Evolutionary conservation across 1,140 invertebrate genomes (phyloP).

Genomic region (Reticulitermes speratus): DNA sequence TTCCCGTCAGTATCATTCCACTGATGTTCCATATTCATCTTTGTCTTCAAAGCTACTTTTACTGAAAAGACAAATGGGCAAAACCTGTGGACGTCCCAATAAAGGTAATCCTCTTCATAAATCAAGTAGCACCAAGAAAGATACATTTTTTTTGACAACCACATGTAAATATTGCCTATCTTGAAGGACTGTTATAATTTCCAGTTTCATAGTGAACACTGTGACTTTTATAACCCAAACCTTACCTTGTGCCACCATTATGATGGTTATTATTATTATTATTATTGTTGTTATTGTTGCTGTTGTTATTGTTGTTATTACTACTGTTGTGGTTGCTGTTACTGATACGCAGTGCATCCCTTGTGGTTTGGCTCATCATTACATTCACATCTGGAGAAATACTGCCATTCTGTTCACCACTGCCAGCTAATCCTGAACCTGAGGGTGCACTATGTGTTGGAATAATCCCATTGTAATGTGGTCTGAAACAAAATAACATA

Average conservation of each 20-base stretch:
- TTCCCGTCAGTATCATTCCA: too few species aligned
- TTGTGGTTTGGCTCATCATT: neutral
- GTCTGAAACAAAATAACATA: neutral
- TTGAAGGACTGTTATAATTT: too few species aligned
- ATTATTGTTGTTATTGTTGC: neutral
- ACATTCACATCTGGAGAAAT: neutral
- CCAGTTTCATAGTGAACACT: neutral
- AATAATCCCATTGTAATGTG: conserved; percentile 28
- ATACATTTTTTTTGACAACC: too few species aligned
- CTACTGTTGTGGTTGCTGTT: conserved; percentile 48
- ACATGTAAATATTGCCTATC: too few species aligned
- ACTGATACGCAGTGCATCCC: conserved; percentile 34
- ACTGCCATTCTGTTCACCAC: conserved; percentile 21
- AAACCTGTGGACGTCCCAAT: too few species aligned
- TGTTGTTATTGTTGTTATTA: conserved; percentile 34
- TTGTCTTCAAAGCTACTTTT: too few species aligned
- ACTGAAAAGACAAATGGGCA: too few species aligned
- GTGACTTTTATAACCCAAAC: neutral
- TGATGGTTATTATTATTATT: too few species aligned
- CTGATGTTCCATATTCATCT: too few species aligned
- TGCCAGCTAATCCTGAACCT: conserved; percentile 2
- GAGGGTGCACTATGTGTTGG: conserved; percentile 26
- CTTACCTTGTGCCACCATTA: neutral
- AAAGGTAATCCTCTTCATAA: too few species aligned
- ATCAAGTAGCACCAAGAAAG: too few species aligned